These are phyloP conservation scores for Hystrix cristata DNA, from an alignment of 2,113 vertebrate genomes.

Conservation along the genomic window DNA sequence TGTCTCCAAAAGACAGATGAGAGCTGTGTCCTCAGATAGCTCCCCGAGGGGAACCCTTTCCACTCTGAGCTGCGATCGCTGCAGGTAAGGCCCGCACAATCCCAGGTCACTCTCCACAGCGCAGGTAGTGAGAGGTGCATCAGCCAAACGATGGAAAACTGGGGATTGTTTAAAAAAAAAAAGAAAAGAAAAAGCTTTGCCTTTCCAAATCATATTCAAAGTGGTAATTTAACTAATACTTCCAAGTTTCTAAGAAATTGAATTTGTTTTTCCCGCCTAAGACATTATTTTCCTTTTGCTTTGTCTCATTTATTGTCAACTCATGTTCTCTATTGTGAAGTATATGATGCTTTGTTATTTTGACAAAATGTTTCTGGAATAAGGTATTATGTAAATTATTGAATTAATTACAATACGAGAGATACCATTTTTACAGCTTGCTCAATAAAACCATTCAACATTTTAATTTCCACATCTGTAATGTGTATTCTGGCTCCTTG, in stretches of 20 bases:
- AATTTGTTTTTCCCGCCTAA: not conserved
- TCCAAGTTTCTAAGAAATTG: not conserved
- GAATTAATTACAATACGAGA: not conserved
- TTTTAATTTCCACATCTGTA: not conserved
- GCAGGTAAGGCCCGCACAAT: not conserved
- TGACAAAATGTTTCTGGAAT: not conserved
- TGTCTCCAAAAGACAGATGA: not conserved
- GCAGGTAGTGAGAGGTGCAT: fast-evolving
- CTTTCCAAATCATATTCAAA: not conserved
- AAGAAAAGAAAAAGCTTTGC: not conserved
- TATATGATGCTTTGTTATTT: not conserved
- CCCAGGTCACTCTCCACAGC: fast-evolving
- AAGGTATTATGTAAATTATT: not conserved
- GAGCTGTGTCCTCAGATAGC: fast-evolving
- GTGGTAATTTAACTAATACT: not conserved
- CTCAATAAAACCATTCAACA: not conserved
- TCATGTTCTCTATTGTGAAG: not conserved
- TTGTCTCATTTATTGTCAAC: not conserved
- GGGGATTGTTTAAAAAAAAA: not conserved
- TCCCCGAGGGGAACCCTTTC: fast-evolving
- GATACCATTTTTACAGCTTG: not conserved
- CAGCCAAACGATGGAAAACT: not conserved
- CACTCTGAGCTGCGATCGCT: fast-evolving
- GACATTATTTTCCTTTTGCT: not conserved
- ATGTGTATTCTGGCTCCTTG: not conserved